Evolutionary conservation across 2,113 vertebrate genomes (phyloP).

Genomic region (Megaceryle torquata): DNA sequence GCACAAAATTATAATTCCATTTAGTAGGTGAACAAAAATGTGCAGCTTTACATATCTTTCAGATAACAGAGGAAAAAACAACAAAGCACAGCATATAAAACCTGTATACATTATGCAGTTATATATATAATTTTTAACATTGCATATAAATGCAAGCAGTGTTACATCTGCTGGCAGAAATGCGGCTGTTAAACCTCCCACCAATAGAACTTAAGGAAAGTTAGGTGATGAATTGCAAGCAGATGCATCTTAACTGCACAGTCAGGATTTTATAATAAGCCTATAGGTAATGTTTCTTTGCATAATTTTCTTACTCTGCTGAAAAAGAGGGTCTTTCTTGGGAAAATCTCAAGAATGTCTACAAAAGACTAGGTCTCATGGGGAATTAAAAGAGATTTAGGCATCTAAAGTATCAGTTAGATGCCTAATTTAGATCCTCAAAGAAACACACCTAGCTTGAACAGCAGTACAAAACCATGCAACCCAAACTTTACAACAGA

Average conservation of each 20-base stretch:
- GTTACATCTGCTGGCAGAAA: slow-evolving; percentile 59
- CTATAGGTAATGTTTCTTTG: slow-evolving; percentile 33
- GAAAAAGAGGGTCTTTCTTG: not conserved
- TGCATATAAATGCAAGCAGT: slow-evolving; percentile 25
- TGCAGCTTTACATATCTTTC: not conserved
- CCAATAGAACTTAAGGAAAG: slow-evolving; percentile 61
- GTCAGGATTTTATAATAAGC: slow-evolving; percentile 75
- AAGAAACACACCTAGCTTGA: not conserved
- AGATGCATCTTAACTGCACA: slow-evolving; percentile 68
- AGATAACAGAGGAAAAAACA: not conserved
- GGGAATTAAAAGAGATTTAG: slow-evolving; percentile 11
- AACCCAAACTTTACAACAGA: not conserved
- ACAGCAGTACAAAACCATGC: not conserved
- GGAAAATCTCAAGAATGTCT: not conserved
- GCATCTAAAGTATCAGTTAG: not conserved
- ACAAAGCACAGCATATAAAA: not conserved
- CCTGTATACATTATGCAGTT: not conserved
- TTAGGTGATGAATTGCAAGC: slow-evolving; percentile 72
- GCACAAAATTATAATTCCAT: not conserved
- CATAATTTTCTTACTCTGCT: slow-evolving; percentile 23
- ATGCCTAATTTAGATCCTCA: not conserved
- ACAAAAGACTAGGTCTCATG: not conserved
- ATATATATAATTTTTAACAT: not conserved
- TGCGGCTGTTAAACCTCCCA: slow-evolving; percentile 62
- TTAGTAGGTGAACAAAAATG: not conserved